Conservation (phyloP, 2,888 invertebrate genomes). For the Coecobrya sp. region DNA sequence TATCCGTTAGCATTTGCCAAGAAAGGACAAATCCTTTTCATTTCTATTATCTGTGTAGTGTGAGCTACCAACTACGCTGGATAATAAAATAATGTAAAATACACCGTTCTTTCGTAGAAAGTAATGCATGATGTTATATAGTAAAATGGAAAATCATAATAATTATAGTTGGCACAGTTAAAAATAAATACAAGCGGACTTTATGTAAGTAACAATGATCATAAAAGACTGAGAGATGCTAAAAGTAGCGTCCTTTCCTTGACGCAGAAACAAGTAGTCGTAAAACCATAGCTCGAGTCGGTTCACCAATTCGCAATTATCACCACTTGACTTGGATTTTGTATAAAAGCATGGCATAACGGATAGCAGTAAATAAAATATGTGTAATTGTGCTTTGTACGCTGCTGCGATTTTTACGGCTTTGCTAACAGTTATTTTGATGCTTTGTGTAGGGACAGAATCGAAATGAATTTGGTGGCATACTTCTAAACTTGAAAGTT, state of each 20-base stretch:
- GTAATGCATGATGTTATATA: not conserved
- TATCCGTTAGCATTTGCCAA: slow-evolving; percentile 46
- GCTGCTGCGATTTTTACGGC: too few relatives aligned
- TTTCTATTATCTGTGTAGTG: not conserved
- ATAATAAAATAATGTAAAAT: not conserved
- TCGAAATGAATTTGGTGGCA: too few relatives aligned
- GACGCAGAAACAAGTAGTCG: not conserved
- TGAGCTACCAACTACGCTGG: too few relatives aligned
- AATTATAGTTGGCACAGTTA: slow-evolving; percentile 15
- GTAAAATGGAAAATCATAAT: slow-evolving; percentile 21
- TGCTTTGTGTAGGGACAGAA: too few relatives aligned
- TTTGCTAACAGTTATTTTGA: too few relatives aligned
- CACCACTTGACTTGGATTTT: too few relatives aligned
- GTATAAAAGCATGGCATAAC: too few relatives aligned
- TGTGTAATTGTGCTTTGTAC: too few relatives aligned
- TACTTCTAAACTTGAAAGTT: too few relatives aligned
- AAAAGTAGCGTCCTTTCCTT: not conserved
- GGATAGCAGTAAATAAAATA: too few relatives aligned
- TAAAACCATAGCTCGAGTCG: not conserved
- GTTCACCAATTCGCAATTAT: not conserved
- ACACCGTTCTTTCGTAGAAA: not conserved
- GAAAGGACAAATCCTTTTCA: not conserved
- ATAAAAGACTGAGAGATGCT: slow-evolving; percentile 16
- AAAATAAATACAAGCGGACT: slow-evolving; percentile 18
- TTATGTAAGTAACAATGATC: not conserved